A percentile compares a stretch with the other conserved stretches of the same genome.
Conservation (phyloP, 2,113 vertebrate species). For the Bothrops jararaca region DNA sequence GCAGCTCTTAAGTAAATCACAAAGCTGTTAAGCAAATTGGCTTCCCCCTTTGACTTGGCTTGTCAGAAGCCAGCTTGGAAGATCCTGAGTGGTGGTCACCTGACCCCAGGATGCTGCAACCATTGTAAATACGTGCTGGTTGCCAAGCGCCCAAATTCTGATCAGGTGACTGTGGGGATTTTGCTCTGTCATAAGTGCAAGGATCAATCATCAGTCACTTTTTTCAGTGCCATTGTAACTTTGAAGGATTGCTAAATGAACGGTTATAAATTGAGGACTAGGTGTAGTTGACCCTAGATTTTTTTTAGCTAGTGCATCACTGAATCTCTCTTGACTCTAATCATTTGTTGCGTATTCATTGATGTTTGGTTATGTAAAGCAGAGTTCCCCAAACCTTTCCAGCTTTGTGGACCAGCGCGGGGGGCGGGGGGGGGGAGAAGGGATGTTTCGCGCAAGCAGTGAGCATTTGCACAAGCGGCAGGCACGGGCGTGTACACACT, state of each 20-base stretch:
- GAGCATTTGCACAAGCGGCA: too few relatives aligned
- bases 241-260: background rate
- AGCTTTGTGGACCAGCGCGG: too few relatives aligned
- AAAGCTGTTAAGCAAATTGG: background rate
- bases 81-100: background rate
- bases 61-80: background rate
- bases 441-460: too few relatives aligned
- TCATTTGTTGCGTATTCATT: background rate
- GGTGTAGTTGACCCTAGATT: background rate
- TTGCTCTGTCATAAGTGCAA: background rate
- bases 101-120: background rate
- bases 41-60: background rate
- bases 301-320: background rate
- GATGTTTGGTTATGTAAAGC: background rate
- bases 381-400: too few relatives aligned
- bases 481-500: too few relatives aligned
- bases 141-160: background rate
- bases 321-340: background rate
- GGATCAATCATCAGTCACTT: background rate
- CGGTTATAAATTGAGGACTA: background rate
- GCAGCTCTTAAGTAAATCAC: background rate
- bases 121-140: background rate
- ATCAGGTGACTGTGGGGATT: background rate
- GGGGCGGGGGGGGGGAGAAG: too few relatives aligned
- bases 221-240: background rate